Conservation (phyloP, 2,888 invertebrate species). For the Platycnemis pennipes region DNA sequence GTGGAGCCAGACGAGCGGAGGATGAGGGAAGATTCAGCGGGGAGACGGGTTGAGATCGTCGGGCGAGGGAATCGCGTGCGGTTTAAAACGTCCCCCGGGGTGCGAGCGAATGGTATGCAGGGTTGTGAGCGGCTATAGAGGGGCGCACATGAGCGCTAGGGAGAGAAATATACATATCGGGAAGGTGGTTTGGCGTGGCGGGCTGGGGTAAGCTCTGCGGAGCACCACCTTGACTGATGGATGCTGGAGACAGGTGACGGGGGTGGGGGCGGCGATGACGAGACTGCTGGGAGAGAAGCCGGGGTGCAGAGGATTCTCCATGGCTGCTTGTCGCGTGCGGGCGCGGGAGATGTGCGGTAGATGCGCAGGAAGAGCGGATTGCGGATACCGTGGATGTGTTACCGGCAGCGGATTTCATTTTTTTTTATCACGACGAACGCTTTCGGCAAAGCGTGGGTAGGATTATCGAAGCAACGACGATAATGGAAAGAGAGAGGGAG, state of each 20-base stretch:
- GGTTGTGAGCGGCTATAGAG: background rate
- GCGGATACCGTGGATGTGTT: background rate
- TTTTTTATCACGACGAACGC: background rate
- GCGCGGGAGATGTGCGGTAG: background rate
- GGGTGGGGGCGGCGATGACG: background rate
- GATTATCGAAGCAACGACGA: background rate
- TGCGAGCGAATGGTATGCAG: background rate
- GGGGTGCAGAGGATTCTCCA: background rate
- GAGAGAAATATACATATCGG: background rate
- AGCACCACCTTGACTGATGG: background rate
- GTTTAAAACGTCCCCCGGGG: constrained; percentile 13
- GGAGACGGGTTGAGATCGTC: too few relatives aligned
- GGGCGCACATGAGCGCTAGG: background rate
- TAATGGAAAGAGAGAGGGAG: background rate
- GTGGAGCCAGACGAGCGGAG: background rate
- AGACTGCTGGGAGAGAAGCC: background rate
- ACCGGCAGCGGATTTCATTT: background rate
- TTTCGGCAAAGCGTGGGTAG: background rate
- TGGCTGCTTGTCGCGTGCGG: background rate
- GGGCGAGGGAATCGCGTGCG: background rate
- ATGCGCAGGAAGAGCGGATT: background rate
- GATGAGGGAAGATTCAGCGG: too few relatives aligned
- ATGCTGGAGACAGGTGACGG: background rate
- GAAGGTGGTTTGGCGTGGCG: background rate
- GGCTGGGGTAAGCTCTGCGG: background rate